These are phyloP conservation scores for Oreochromis spilurus DNA, from an alignment of 2,113 vertebrate species.

Conservation along the genomic window DNA sequence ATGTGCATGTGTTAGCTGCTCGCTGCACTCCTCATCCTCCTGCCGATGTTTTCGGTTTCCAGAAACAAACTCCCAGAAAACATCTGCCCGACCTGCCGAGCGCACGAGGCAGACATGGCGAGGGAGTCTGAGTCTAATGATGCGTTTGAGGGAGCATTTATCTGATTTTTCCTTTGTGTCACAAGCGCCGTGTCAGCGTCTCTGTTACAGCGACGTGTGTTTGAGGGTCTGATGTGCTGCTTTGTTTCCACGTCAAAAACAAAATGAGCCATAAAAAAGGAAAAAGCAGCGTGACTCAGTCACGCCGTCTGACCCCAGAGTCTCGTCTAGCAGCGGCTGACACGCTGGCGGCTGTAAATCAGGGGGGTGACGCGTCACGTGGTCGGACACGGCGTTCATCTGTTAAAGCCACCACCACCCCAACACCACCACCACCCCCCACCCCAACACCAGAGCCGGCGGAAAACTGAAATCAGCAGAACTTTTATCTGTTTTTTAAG, in stretches of 20 bases:
- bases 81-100: background rate
- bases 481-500: no score
- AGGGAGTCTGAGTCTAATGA: background rate
- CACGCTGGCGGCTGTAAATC: background rate
- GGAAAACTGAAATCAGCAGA: no score
- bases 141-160: background rate
- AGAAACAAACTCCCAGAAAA: background rate
- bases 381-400: background rate
- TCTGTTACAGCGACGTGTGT: background rate
- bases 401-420: background rate
- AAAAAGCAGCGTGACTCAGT: background rate
- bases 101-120: background rate
- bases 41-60: background rate
- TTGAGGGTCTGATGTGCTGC: background rate
- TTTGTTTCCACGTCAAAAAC: background rate
- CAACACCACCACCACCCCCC: no score
- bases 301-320: background rate
- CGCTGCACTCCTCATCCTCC: background rate
- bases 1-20: background rate
- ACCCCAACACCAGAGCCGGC: no score
- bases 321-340: background rate
- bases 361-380: background rate
- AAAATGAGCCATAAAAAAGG: background rate
- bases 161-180: background rate
- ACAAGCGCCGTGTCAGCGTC: rapidly evolving